Evolutionary conservation across 2,113 vertebrate genomes (phyloP), one percentile per base, ranked within the genome.

Genomic region (Nesogale talazaci): DNA sequence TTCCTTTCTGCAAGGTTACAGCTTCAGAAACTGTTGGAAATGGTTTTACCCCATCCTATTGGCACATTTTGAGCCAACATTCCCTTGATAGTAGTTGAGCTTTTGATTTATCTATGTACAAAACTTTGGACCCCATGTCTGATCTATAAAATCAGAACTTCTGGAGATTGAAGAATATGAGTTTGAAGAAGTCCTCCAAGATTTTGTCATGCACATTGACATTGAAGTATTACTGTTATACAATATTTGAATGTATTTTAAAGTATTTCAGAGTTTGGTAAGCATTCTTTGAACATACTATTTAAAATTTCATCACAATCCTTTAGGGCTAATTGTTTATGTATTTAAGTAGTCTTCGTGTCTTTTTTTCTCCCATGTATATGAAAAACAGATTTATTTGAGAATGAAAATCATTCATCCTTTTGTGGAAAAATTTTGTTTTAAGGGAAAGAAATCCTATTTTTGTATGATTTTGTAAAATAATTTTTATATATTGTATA

Each of bases 311-410:
- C 20, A 25, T 20, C 3, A 17, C 34, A 42, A 59, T 9, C 77
- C 16, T 61, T 87, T 27, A 65, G 61, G 42, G 70, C 4, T 61
- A 23, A 59, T 57, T 38, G 7, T 61, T 78, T 86, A 70, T 79
- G 20, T 69, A 34, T 69, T 67, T 22, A 17, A 61, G 72, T 78
- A 87, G 9, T 8, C 6, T 12, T 42, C 77, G 10, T 61, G 4
- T 59, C 3, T 9, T 65, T 36, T 23, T 8, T 11, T 8, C 12
- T 77, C 1, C 2, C 17, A 63, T 67, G 82, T 72, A 82, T 76
- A 40, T 38, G 46, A 87, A 29, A 88, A 59, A 65, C 7, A 84
- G 4, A 83, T 70, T 89, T 61, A 79, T 94, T 94, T 89, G 79
- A 23, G 15, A 31, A 67, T 31, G 29, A 6, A 23, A 90, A 34